These are phyloP conservation scores for Eupeodes corollae DNA, from an alignment of 1,140 invertebrate genomes.

Conservation along the genomic window DNA sequence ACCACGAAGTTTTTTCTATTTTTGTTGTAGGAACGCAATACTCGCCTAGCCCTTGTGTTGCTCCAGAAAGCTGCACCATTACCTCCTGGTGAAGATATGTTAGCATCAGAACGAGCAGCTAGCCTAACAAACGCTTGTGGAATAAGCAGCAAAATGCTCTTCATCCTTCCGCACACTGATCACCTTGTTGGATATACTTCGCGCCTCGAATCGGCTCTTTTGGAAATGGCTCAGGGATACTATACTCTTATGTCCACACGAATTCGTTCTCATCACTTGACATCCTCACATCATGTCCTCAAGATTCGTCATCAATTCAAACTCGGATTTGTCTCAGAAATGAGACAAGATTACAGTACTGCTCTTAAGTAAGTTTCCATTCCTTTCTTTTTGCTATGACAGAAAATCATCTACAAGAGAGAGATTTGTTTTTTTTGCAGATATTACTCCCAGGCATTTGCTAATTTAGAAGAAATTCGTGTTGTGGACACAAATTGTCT, in stretches of 20 bases:
- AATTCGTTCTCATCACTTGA: conserved; percentile 80
- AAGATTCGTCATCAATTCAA: conserved; percentile 96
- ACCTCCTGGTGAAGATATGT: conserved; percentile 70
- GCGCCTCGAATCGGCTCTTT: conserved; percentile 83
- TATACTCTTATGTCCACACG: conserved; percentile 81
- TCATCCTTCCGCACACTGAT: conserved; percentile 80
- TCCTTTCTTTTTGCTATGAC: conserved; percentile 1
- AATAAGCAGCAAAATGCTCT: conserved; percentile 81
- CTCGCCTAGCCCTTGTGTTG: conserved; percentile 78
- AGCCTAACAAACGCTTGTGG: conserved; percentile 83
- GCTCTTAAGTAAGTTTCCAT: conserved; percentile 68
- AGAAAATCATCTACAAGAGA: conserved; percentile 1
- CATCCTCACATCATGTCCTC: conserved; percentile 79
- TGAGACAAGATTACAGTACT: conserved; percentile 77
- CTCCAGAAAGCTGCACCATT: conserved; percentile 71
- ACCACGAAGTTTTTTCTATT: background rate
- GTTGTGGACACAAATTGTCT: conserved; percentile 81
- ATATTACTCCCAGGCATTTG: conserved; percentile 88
- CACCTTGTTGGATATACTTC: conserved; percentile 50
- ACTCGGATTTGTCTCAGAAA: conserved; percentile 90
- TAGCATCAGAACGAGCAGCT: conserved; percentile 78
- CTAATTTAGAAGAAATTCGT: conserved; percentile 73
- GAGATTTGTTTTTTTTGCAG: conserved; percentile 41
- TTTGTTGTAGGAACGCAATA: conserved; percentile 52
- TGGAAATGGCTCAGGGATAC: conserved; percentile 84